These are phyloP conservation scores for Rhizoglyphus robini DNA, from an alignment of 1,140 invertebrate genomes.

Conservation along the genomic window DNA sequence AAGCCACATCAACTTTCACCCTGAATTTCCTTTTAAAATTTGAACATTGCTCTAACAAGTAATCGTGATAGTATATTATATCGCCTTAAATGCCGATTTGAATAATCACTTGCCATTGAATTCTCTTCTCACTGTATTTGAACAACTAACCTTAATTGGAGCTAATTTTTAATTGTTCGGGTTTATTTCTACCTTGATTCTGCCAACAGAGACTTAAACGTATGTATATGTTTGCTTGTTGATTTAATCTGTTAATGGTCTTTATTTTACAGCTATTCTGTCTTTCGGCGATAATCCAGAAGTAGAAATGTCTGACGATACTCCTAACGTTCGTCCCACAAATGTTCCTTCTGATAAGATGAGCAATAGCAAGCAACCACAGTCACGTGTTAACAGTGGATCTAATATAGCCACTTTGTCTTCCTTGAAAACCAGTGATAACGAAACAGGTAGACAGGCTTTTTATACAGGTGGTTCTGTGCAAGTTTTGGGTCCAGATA, in stretches of 20 bases:
- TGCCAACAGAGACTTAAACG: conserved; percentile 72
- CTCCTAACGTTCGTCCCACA: conserved; percentile 3
- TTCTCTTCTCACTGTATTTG: no score
- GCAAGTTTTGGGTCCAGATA: conserved; percentile 77
- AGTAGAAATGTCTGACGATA: conserved; percentile 13
- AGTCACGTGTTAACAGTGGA: no score
- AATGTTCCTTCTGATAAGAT: conserved; percentile 1
- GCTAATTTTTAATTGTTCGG: conserved; percentile 31
- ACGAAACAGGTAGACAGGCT: conserved; percentile 53
- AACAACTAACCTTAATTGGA: no score
- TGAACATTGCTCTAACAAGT: no score
- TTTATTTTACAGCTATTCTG: conserved; percentile 48
- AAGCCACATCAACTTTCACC: no score
- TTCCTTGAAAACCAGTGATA: conserved; percentile 13
- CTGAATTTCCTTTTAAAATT: no score
- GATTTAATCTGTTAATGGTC: no score
- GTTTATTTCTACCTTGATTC: conserved; percentile 79
- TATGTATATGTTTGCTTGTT: no score
- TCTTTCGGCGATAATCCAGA: conserved; percentile 51
- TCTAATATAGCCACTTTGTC: conserved; percentile 13
- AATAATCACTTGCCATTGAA: no score
- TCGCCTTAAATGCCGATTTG: no score
- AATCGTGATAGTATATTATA: no score
- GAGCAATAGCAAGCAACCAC: neutral
- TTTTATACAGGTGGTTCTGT: conserved; percentile 93